phyloP scores from a whole-genome alignment of 92 coral and sea anemone genomes.

The Zoanthus sociatus region DNA sequence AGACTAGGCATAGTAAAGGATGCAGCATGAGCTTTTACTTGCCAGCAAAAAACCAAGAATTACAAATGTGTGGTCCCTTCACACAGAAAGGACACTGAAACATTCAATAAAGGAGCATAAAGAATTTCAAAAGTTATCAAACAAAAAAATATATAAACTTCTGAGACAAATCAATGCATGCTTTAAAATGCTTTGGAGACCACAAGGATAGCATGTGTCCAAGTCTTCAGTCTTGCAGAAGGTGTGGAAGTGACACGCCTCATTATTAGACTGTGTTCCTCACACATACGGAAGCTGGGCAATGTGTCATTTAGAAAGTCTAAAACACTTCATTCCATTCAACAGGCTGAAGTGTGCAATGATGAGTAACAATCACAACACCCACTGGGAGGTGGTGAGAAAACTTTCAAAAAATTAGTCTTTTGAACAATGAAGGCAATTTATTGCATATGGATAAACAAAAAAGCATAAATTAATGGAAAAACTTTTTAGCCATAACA shows the following conservation, averaged over 20 bases:
- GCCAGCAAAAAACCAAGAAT: constrained; percentile 10
- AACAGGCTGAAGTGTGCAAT: constrained; percentile 22
- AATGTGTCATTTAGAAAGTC: constrained; percentile 19
- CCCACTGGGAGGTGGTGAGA: too few relatives aligned
- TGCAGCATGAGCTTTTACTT: background rate
- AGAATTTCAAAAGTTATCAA: constrained; percentile 41
- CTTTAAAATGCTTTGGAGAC: constrained; percentile 40
- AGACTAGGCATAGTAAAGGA: constrained; percentile 6
- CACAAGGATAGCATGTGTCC: constrained; percentile 34
- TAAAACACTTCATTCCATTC: constrained; percentile 27
- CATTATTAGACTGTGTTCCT: background rate
- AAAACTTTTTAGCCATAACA: too few relatives aligned
- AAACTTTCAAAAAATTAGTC: too few relatives aligned
- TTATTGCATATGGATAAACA: too few relatives aligned
- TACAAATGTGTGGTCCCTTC: constrained; percentile 33
- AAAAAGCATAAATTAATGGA: too few relatives aligned
- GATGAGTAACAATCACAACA: too few relatives aligned
- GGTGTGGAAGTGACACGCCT: constrained; percentile 44
- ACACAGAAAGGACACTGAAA: constrained; percentile 35
- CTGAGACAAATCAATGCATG: constrained; percentile 42
- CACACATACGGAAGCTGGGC: background rate
- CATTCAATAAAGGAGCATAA: constrained; percentile 41
- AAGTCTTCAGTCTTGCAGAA: constrained; percentile 1
- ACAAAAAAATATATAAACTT: constrained; percentile 24
- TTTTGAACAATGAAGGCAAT: too few relatives aligned